Base-by-base conservation (phyloP, 2,113 vertebrate species). In the Perognathus longimembris region DNA sequence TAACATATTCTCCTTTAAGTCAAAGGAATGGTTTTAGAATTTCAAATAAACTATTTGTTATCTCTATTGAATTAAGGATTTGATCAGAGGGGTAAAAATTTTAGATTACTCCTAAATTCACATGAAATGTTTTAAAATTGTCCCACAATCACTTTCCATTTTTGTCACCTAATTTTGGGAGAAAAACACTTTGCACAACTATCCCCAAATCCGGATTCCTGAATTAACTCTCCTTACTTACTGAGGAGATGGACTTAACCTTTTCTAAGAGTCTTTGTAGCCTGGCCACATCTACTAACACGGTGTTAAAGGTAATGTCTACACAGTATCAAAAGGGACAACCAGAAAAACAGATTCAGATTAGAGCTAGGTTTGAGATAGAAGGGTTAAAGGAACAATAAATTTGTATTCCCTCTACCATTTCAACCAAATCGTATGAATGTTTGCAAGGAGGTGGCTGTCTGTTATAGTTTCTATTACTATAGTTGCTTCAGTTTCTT, bases 401-500 rank as follows among this genome's bases (percentile, higher is more conserved):
- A 50, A 18, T 45, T 45, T 12, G 1, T 85, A 9, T 32, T 75
- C 14, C 26, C 28, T 40, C 59, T 88, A 15, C 32, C 59, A 75
- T 54, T 34, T 75, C 38, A 84, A 61, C 28, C 64, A 22, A 21
- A 54, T 70, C n/a, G 61, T 74, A 32, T 54, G 78, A 85, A 40
- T 42, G 57, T 74, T 77, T 54, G 50, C 50, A 76, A 36, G 32
- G 17, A 88, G 32, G n/a, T 30, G 40, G 26, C 57, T 83, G n/a
- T 11, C 36, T 90, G 34, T 17, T 26, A 45, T 12, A 66, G 42
- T 17, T 71, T 63, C 83, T 92, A 79, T 81, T 86, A 42, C 38
- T 94, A 86, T 78, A 71, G 36, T 34, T 64, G 26, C 69, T 30
- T 80, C 17, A 61, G 12, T 75, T 79, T 90, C 77, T 26, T 92